Base-by-base conservation (phyloP, 2,888 invertebrate species). In the Thereva nobilitata region DNA sequence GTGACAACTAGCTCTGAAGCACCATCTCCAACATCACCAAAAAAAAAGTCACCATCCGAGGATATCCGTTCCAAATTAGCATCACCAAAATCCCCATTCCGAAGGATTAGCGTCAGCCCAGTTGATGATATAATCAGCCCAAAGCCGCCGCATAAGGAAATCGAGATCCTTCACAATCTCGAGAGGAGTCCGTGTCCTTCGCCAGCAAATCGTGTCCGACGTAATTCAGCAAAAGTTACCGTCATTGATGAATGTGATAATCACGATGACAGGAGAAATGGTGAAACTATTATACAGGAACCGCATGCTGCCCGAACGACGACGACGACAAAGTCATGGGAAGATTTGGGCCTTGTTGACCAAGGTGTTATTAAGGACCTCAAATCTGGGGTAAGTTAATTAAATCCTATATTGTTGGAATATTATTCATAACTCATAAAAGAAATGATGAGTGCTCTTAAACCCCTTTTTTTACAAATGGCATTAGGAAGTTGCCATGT, bases 91-190 rank as follows among this genome's bases (percentile, higher is more conserved):
- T 76, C 76, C 3, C 76, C 77, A 0, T 74, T 73, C 45, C 75
- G 76, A 42, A 56, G 53, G 23, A 73, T 75, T n/a, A 78, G 74
- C 61, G 73, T 77, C 9, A 80, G 85, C 75, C 85, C 86, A 4
- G 83, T 83, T 12, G 84, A 84, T 56, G 78, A 79, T 12, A 75
- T 75, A 45, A 73, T 79, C 37, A 83, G 82, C 71, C 84, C 83
- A 9, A 77, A 78, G 68, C 76, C 80, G 1, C 71, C 79, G 5
- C 89, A 89, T 72, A 86, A 86, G 71, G 85, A 86, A 76, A 86
- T 89, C 38, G 88, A 89, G 75, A 85, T 89, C 6, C 78, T 89
- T 41, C 88, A 89, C 73, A 89, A 89, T 74, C 78, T 89, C 55
- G 87, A 88, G 70, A 79, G 89, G 61, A 89, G 88, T 78, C 88